These are phyloP conservation scores for Cranoglanis bouderius DNA, from an alignment of 2,113 vertebrate genomes.

Conservation along the genomic window DNA sequence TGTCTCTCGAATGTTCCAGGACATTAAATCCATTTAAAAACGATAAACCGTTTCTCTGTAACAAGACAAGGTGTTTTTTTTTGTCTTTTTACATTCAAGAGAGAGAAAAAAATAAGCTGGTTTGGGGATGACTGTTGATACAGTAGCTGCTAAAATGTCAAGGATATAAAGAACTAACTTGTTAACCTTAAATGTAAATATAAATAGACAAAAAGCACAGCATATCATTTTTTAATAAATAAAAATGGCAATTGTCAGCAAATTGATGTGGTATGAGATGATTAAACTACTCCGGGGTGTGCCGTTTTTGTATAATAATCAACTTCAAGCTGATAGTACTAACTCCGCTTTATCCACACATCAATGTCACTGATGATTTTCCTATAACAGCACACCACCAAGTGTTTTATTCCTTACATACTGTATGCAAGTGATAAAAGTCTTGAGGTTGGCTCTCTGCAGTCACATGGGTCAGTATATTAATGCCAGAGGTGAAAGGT, in stretches of 20 bases:
- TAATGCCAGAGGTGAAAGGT: conserved; percentile 54
- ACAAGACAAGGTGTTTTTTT: no score
- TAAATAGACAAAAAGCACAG: not conserved
- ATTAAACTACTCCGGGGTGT: not conserved
- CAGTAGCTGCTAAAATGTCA: not conserved
- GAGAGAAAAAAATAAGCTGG: no score
- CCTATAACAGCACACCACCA: no score
- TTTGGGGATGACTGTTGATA: not conserved
- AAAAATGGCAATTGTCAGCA: not conserved
- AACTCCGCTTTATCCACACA: not conserved
- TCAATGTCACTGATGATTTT: not conserved
- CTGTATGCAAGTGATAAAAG: not conserved
- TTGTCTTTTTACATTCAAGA: no score
- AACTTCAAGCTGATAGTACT: not conserved
- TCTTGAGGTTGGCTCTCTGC: conserved; percentile 1
- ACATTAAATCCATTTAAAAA: not conserved
- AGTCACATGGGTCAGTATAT: conserved; percentile 35
- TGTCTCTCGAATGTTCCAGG: not conserved
- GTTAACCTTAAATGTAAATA: not conserved
- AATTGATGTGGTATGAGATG: not conserved
- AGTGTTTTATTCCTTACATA: not conserved
- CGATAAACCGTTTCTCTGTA: not conserved
- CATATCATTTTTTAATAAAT: no score
- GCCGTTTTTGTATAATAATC: not conserved
- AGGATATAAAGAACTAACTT: not conserved